Percentiles rank a stretch among this genome's conserved stretches.
Conservation (phyloP, 1,140 invertebrate species). For the Caenorhabditis remanei region DNA sequence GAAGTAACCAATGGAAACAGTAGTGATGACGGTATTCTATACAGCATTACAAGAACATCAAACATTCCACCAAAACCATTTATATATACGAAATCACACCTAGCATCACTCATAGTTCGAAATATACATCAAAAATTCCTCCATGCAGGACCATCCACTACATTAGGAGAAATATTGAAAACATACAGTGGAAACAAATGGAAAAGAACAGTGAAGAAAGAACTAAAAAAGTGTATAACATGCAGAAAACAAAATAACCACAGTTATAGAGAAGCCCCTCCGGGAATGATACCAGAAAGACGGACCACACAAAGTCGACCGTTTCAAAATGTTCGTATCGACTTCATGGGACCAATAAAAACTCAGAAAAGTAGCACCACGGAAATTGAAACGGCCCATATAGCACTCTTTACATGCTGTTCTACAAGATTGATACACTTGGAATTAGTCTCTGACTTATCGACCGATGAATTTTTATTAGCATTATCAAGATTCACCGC, state of each 20-base stretch:
- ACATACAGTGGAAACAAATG: neutral
- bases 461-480: neutral
- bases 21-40: no score
- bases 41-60: no score
- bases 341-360: constrained; percentile 45
- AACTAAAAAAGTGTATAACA: constrained; percentile 11
- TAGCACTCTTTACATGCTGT: constrained; percentile 28
- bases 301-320: constrained; percentile 34
- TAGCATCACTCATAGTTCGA: neutral
- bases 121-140: neutral
- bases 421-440: constrained; percentile 28
- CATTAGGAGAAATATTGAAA: neutral
- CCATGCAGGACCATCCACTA: neutral
- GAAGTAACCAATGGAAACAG: no score
- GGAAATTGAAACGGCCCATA: constrained; percentile 17
- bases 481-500: constrained; percentile 8
- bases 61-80: neutral
- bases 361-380: constrained; percentile 43
- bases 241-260: constrained; percentile 18
- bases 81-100: neutral
- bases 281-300: constrained; percentile 62
- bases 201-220: constrained; percentile 29
- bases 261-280: constrained; percentile 20
- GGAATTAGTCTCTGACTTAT: constrained; percentile 18
- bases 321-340: constrained; percentile 41